Conservation (phyloP, 2,113 vertebrate genomes). For the Cercocebus atys region DNA sequence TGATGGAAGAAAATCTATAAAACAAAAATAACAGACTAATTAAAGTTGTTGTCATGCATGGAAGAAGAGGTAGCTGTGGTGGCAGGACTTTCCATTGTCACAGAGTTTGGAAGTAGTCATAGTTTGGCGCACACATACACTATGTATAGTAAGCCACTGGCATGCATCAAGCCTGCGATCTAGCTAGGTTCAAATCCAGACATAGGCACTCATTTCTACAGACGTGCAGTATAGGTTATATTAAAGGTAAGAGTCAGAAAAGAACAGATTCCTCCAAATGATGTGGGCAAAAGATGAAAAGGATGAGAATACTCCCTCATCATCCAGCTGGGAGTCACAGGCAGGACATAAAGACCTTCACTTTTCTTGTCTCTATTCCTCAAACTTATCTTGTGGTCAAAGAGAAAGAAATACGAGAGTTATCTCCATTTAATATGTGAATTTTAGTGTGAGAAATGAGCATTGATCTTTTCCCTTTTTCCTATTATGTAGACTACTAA, state of each 20-base stretch:
- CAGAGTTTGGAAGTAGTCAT: rapidly evolving
- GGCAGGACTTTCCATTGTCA: too few relatives aligned
- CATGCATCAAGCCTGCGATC: background rate
- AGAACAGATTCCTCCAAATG: background rate
- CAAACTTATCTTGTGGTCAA: background rate
- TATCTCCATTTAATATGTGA: background rate
- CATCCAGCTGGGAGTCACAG: background rate
- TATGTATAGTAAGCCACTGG: background rate
- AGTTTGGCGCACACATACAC: rapidly evolving
- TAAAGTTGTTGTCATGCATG: background rate
- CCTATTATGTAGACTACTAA: background rate
- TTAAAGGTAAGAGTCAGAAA: background rate
- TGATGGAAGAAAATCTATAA: slow-evolving; percentile 92
- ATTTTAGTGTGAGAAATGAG: background rate
- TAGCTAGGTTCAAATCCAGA: background rate
- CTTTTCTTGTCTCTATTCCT: background rate
- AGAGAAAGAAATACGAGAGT: background rate
- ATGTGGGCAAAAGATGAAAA: background rate
- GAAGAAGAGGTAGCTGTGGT: background rate
- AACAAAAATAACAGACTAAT: slow-evolving; percentile 58
- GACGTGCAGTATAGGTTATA: background rate
- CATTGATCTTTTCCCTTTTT: background rate
- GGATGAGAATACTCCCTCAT: background rate
- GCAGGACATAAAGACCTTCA: background rate
- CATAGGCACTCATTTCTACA: background rate